Evolutionary conservation across 2,888 invertebrate genomes (phyloP), one percentile per base, ranked within the genome.

Genomic region (Limnephilus lunatus): DNA sequence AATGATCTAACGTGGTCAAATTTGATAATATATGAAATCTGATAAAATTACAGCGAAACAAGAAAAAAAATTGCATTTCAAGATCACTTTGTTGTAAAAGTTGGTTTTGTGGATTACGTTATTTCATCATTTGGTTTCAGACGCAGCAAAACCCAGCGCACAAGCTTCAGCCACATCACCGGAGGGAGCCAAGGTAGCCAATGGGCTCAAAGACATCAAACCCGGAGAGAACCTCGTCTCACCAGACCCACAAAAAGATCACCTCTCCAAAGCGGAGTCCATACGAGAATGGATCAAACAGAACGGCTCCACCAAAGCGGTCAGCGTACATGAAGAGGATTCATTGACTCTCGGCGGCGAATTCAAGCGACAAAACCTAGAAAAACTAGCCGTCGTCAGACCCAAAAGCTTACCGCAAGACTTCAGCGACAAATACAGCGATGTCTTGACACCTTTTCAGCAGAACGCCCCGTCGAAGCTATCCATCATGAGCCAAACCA

Each of bases 391-490:
- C 19, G 92, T 93, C 4, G 85, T 92, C n/a, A 81, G 94, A 85
- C 94, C 94, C 11, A 92, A 93, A 82, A 94, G 92, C 81, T 91
- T 94, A 80, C 94, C 94, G 85, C 93, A 93, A 90, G 94, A 93
- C 44, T 94, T 94, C 87, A 91, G 92, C 88, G 94, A 94, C 82
- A 94, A 94, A 91, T 94, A 93, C 81, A 92, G 92, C 81, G 94
- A 94, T 89, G 89, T 91, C 30, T 39, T 94, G 44, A 94, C 95
- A 1, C 94, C 95, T 31, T 94, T 94, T 68, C 94, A 95, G 39
- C 94, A 94, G 3, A 94, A 95, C 85, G 93, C 95, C 48, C 94
- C 94, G 25, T 94, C 91, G 15, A 94, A 94, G 92, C 93, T 94
- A 53, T 83, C 94, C 53, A 94, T 94, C 3, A 94, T 94, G 3